Conservation (phyloP, 2,113 vertebrate species). For the Campylomormyrus tamandua region DNA sequence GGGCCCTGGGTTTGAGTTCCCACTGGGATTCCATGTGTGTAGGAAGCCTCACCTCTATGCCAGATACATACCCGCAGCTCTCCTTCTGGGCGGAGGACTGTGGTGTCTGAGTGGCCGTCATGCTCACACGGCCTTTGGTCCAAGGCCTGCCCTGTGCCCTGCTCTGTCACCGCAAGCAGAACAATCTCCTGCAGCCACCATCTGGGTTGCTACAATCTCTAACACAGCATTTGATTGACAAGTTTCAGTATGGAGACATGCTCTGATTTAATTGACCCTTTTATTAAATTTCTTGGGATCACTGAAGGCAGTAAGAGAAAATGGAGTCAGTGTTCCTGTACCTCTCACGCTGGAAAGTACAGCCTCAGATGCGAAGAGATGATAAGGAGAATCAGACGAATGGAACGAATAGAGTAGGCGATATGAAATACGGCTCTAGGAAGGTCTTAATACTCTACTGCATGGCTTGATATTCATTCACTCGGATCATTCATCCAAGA, state of each 20-base stretch:
- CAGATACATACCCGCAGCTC: background rate
- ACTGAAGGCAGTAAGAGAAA: constrained; percentile 9
- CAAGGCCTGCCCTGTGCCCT: background rate
- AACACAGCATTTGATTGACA: constrained; percentile 17
- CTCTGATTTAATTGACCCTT: constrained; percentile 21
- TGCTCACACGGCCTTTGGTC: background rate
- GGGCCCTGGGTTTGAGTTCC: no score
- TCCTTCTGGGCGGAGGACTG: background rate
- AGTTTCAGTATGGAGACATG: constrained; percentile 19
- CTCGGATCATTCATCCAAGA: background rate
- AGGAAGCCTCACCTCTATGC: background rate
- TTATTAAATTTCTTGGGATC: constrained; percentile 22
- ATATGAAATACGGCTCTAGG: background rate
- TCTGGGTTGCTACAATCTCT: background rate
- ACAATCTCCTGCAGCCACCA: background rate
- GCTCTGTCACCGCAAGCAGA: background rate
- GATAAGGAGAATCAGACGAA: background rate
- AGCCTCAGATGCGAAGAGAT: background rate
- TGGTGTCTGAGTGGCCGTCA: background rate
- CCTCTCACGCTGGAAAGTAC: background rate
- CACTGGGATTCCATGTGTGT: no score
- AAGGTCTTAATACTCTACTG: background rate
- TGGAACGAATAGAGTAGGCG: background rate
- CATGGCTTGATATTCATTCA: background rate
- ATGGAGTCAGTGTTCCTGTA: background rate